Evolutionary conservation across 2,797 vertebrate species (phyloP).

Genomic region (Pipistrellus pipistrellus): DNA sequence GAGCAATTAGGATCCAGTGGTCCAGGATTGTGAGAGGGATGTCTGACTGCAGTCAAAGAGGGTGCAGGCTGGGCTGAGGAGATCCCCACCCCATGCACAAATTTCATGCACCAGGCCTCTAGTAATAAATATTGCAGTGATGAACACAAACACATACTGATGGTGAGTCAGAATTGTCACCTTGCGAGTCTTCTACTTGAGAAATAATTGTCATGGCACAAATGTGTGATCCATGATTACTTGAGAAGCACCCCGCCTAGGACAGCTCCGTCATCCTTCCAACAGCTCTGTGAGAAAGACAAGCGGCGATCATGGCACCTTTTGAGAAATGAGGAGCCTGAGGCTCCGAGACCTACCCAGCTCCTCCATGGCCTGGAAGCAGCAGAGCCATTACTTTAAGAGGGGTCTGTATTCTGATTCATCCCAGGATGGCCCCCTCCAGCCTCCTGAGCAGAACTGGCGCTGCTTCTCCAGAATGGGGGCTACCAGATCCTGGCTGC

Average conservation of each 20-base stretch:
- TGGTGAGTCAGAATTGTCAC: not conserved
- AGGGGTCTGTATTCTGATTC: not conserved
- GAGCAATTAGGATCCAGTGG: too few species aligned
- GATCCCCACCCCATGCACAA: too few species aligned
- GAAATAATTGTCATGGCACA: not conserved
- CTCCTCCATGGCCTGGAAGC: not conserved
- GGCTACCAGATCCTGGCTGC: not conserved
- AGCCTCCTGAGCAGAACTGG: not conserved
- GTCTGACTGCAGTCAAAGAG: too few species aligned
- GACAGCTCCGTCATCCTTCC: not conserved
- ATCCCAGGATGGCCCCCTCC: not conserved
- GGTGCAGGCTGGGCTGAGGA: too few species aligned
- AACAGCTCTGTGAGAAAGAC: not conserved
- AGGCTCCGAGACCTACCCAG: not conserved
- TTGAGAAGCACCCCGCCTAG: not conserved
- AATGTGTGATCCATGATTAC: not conserved
- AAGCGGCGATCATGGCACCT: accelerated
- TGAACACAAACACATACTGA: not conserved
- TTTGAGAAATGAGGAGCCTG: not conserved
- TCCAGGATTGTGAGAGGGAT: too few species aligned
- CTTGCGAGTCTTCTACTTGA: not conserved
- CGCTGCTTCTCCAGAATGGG: not conserved
- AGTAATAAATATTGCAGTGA: not conserved
- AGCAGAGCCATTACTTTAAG: not conserved
- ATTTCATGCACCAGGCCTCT: too few species aligned